Conservation (phyloP, 2,113 vertebrate genomes). For the Limanda limanda region DNA sequence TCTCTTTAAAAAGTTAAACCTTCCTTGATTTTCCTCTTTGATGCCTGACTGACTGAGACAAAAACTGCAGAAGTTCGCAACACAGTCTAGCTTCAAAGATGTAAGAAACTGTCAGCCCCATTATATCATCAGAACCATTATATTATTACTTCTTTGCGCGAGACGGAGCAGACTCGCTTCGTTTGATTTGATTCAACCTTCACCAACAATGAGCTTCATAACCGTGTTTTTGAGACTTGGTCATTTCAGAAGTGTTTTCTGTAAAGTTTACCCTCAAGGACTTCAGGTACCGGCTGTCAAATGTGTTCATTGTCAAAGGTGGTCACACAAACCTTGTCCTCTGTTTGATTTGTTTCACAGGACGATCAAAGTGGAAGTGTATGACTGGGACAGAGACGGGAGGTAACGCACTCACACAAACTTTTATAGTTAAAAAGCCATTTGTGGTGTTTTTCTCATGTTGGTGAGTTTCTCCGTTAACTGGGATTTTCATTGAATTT, state of each 20-base stretch:
- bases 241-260: too few relatives aligned
- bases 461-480: background rate
- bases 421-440: background rate
- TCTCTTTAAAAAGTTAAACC: accelerated
- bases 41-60: background rate
- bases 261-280: background rate
- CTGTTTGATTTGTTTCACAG: slow-evolving; percentile 76
- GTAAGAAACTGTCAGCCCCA: background rate
- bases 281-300: background rate
- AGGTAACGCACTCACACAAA: slow-evolving; percentile 81
- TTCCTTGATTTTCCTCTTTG: background rate
- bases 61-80: background rate
- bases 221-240: slow-evolving; percentile 29
- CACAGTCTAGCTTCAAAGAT: background rate
- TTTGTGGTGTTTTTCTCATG: background rate
- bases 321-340: slow-evolving; percentile 2
- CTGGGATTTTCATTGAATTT: background rate
- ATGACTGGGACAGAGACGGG: slow-evolving; percentile 96
- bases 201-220: slow-evolving; percentile 39
- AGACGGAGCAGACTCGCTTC: background rate
- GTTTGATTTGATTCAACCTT: background rate
- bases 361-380: slow-evolving; percentile 94
- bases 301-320: background rate
- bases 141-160: slow-evolving; percentile 10
- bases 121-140: slow-evolving; percentile 10